Base-by-base conservation (phyloP, 2,113 vertebrate species). In the Thryonomys swinderianus region DNA sequence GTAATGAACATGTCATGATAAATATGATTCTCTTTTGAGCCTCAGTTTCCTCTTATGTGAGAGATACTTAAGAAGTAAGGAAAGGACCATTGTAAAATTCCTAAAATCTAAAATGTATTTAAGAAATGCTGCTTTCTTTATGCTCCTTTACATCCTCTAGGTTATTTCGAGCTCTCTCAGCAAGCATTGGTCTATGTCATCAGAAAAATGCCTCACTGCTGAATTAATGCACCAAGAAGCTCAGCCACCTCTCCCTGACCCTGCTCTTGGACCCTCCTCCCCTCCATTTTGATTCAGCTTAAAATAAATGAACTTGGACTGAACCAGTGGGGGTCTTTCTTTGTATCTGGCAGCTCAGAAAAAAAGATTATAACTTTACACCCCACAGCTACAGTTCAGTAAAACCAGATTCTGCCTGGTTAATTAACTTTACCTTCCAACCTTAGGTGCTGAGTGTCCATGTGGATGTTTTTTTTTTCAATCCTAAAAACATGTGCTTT, bases 361-460 rank as follows among this genome's bases (percentile, higher is more conserved):
- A 85, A 95, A n/a, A 76, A 57, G 67, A 78, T 86, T 91, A 93
- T 85, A 95, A 83, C 48, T 55, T 93, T 88, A 69, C 91, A 73
- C 57, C 71, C 57, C 48, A 32, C 48, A 95, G 84, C 74, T 83
- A 17, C 37, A 66, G 12, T 73, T 91, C 21, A 67, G 42, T 32
- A 55, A 91, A 96, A 57, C 59, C 83, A 95, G 66, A 88, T 85
- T 91, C 48, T 74, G 34, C 71, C 87, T 81, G 90, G 76, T 61
- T 92, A 91, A 88, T 96, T 91, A 76, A 89, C 32, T 81, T 93
- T 53, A 76, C 53, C 66, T 17, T 82, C 32, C 37, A 86, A 59
- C 64, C 69, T 21, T 18, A 69, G 55, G 25, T 20, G 20, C 59
- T 14, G 0, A 62, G 18, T 78, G 79, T 80, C 79, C 89, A 6